Percentiles rank a stretch among this genome's conserved stretches.
Conservation (phyloP, 2,888 invertebrate genomes). For the Megaustenia siamemsis region DNA sequence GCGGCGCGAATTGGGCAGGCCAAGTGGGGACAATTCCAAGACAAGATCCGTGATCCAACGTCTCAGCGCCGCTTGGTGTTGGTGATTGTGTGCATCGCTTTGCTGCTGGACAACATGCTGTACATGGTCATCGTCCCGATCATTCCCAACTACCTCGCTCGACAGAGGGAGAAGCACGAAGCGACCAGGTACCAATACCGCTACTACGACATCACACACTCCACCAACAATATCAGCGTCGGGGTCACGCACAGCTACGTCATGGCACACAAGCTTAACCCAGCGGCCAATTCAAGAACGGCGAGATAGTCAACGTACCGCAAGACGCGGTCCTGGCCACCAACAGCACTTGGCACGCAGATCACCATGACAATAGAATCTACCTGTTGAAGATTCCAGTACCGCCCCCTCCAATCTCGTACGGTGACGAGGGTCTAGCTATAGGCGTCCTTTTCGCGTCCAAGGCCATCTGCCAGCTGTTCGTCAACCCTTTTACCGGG, state of each 20-base stretch:
- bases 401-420: constrained; percentile 76
- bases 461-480: constrained; percentile 98
- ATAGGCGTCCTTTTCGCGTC: constrained; percentile 98
- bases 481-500: constrained; percentile 99
- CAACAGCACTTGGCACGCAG: constrained; percentile 33
- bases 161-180: constrained; percentile 70
- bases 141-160: constrained; percentile 94
- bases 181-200: constrained; percentile 41
- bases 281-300: constrained; percentile 42
- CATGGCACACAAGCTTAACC: constrained; percentile 19
- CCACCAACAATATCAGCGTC: constrained; percentile 2
- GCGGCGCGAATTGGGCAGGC: not conserved
- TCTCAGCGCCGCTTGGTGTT: constrained; percentile 94
- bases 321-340: constrained; percentile 27
- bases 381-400: constrained; percentile 55
- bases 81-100: constrained; percentile 97
- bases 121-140: constrained; percentile 99
- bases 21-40: constrained; percentile 79
- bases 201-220: constrained; percentile 38
- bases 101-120: constrained; percentile 99
- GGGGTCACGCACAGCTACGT: constrained; percentile 41
- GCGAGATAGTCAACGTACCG: constrained; percentile 29
- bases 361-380: constrained; percentile 48
- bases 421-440: constrained; percentile 93
- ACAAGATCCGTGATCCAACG: constrained; percentile 90